Evolutionary conservation across 2,888 invertebrate genomes (phyloP).

Genomic region (Dromius quadrimaculatus): DNA sequence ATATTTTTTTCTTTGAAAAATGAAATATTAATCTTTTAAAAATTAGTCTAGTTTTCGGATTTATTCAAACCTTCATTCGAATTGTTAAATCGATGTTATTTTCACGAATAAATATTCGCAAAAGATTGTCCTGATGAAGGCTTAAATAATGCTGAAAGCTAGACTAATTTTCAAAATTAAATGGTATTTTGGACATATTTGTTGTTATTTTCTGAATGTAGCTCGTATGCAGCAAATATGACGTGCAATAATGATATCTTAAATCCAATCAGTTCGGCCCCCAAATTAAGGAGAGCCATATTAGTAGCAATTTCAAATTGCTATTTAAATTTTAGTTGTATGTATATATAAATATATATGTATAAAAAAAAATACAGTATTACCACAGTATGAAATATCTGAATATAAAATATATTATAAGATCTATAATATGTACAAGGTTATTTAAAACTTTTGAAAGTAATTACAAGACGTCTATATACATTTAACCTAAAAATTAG

Average conservation of each 20-base stretch:
- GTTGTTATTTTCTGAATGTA: slow-evolving; percentile 19
- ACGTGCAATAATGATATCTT: slow-evolving; percentile 25
- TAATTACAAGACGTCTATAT: slow-evolving; percentile 46
- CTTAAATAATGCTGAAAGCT: no score
- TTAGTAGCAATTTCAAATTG: slow-evolving; percentile 26
- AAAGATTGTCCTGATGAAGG: no score
- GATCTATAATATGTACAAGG: slow-evolving; percentile 47
- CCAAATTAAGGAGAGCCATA: neutral
- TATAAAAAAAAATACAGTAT: slow-evolving; percentile 50
- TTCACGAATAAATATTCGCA: no score
- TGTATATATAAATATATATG: slow-evolving; percentile 49
- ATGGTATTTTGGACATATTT: slow-evolving; percentile 4
- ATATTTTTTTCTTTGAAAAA: no score
- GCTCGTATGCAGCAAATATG: no score
- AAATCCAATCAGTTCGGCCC: slow-evolving; percentile 28
- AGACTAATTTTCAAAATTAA: no score
- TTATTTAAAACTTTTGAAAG: slow-evolving; percentile 50
- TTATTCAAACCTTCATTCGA: no score
- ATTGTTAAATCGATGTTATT: no score
- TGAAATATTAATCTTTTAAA: no score
- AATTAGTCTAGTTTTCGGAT: no score
- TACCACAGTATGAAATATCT: slow-evolving; percentile 51
- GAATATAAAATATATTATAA: slow-evolving; percentile 52
- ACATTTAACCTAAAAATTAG: slow-evolving; percentile 40
- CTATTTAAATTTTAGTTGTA: slow-evolving; percentile 31